These are phyloP conservation scores for Hydropotes inermis DNA, from an alignment of 2,113 vertebrate genomes.

Conservation along the genomic window DNA sequence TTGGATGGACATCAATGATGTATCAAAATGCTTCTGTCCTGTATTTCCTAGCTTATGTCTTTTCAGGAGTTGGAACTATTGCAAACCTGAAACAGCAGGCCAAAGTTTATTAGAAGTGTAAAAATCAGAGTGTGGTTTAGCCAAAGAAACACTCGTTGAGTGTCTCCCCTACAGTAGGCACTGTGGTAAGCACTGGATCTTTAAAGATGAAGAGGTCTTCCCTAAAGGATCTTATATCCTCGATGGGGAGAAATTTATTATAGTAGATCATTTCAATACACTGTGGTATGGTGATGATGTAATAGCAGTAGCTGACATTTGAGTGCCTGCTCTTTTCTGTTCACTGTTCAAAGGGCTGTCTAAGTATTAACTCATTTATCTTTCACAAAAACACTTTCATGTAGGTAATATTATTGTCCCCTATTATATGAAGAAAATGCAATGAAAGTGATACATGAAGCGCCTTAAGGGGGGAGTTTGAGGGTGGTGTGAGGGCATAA, in stretches of 20 bases:
- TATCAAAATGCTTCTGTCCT: neutral
- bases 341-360: neutral
- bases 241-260: neutral
- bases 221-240: neutral
- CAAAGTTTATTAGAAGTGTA: neutral
- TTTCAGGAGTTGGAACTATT: neutral
- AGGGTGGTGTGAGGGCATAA: neutral
- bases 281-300: neutral
- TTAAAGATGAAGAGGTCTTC: neutral
- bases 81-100: neutral
- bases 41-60: slow-evolving; percentile 9
- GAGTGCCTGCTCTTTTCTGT: neutral
- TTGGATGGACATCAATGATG: neutral
- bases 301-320: neutral
- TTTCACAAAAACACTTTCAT: neutral
- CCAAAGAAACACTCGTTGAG: neutral
- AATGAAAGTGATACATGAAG: neutral
- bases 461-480: neutral
- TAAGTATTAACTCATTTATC: neutral
- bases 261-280: neutral
- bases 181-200: neutral
- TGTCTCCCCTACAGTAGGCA: neutral
- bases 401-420: neutral
- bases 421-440: neutral
- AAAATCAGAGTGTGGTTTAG: neutral